phyloP scores from a whole-genome alignment of 2,797 vertebrate genomes.

The Paramormyrops hopkinsi region DNA sequence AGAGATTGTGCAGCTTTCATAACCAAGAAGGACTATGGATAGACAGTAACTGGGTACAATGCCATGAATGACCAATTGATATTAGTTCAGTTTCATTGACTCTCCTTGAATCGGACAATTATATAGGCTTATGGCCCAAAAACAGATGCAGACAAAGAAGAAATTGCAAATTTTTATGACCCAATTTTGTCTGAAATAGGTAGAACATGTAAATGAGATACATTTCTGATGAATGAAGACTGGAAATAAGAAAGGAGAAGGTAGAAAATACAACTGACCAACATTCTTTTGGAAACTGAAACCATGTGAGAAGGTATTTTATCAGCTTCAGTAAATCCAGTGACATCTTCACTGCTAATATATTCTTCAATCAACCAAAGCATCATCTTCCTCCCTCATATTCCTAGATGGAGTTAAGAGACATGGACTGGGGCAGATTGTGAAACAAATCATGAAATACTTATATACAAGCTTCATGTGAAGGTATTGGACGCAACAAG shows the following conservation, averaged over 20 bases:
- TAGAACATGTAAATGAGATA: neutral
- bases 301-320: neutral
- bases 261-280: neutral
- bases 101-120: neutral
- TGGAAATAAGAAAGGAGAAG: neutral
- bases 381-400: neutral
- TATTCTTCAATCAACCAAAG: neutral
- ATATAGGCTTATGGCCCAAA: neutral
- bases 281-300: neutral
- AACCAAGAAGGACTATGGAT: neutral
- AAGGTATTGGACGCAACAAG: neutral
- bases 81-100: neutral
- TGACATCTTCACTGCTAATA: neutral
- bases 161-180: neutral
- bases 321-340: neutral
- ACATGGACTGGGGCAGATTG: neutral
- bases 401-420: neutral
- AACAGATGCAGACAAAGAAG: neutral
- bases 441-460: neutral
- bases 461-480: neutral
- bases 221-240: neutral
- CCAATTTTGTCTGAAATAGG: neutral
- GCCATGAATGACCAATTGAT: neutral
- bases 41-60: neutral
- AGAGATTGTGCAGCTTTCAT: neutral